A percentile compares a stretch with the other conserved stretches of the same genome.
phyloP scores from a whole-genome alignment of 2,113 vertebrate species.

The Catagonus wagneri region DNA sequence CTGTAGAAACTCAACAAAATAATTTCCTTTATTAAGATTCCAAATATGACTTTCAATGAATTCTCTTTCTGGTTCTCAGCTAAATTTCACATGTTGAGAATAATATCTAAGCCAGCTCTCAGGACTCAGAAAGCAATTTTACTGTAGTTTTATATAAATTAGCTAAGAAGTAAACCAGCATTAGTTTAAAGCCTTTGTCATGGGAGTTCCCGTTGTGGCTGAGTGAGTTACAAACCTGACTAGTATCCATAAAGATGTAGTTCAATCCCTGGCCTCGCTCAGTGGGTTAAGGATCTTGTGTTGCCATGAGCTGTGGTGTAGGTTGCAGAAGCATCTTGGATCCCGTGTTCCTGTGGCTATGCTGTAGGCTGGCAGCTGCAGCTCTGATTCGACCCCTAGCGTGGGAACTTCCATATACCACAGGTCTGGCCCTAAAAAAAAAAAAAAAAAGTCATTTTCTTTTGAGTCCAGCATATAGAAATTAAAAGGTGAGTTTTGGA shows the following conservation, averaged over 20 bases:
- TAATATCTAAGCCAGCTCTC: background rate
- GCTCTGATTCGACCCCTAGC: too few relatives aligned
- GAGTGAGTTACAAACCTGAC: too few relatives aligned
- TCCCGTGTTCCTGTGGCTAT: too few relatives aligned
- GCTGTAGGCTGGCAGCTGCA: too few relatives aligned
- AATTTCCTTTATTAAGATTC: slow-evolving; percentile 55
- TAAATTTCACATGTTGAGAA: slow-evolving; percentile 13
- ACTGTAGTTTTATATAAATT: slow-evolving; percentile 49
- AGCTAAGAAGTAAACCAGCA: background rate
- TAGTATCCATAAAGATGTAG: too few relatives aligned
- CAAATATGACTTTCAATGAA: slow-evolving; percentile 15
- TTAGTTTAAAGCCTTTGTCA: slow-evolving; percentile 35
- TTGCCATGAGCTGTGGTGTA: too few relatives aligned
- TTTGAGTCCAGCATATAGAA: slow-evolving; percentile 16
- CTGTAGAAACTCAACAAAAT: slow-evolving; percentile 20
- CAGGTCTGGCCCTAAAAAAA: too few relatives aligned
- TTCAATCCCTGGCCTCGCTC: too few relatives aligned
- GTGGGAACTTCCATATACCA: too few relatives aligned
- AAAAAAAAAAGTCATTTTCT: background rate
- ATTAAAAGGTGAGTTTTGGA: slow-evolving; percentile 44
- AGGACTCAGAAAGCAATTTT: slow-evolving; percentile 44
- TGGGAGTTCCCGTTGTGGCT: background rate
- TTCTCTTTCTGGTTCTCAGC: slow-evolving; percentile 37
- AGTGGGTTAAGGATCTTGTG: too few relatives aligned
- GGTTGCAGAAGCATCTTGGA: too few relatives aligned